These are phyloP conservation scores for Portunus trituberculatus DNA, from an alignment of 1,140 invertebrate species.

Conservation along the genomic window DNA sequence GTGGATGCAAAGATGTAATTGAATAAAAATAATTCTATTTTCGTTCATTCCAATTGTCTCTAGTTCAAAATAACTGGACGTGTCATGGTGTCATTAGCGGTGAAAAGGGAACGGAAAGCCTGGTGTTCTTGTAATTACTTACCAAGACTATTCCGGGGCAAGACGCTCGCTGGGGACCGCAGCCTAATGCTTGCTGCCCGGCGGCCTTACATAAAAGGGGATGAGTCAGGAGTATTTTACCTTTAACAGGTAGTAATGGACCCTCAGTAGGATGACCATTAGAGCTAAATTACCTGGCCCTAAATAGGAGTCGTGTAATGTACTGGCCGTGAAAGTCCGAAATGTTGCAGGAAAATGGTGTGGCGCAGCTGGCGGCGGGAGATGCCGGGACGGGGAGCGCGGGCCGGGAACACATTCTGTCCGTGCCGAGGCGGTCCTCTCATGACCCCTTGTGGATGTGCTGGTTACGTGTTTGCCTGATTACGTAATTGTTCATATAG, in stretches of 20 bases:
- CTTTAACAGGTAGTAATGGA: background rate
- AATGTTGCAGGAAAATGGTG: background rate
- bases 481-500: background rate
- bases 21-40: too few species aligned
- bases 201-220: background rate
- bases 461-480: background rate
- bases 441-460: background rate
- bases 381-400: background rate
- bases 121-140: too few species aligned
- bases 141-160: background rate
- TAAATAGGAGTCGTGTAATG: background rate
- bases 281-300: constrained; percentile 1
- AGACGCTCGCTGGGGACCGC: background rate
- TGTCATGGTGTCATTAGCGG: too few species aligned
- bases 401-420: background rate
- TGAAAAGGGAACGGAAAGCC: too few species aligned
- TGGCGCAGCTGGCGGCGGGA: background rate
- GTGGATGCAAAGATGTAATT: too few species aligned
- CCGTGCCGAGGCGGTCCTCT: background rate
- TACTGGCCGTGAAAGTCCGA: background rate
- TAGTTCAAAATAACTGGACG: too few species aligned
- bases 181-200: background rate
- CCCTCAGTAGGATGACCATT: background rate
- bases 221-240: background rate
- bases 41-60: too few species aligned